Base-by-base conservation (phyloP, 2,113 vertebrate species). In the Carassius auratus region DNA sequence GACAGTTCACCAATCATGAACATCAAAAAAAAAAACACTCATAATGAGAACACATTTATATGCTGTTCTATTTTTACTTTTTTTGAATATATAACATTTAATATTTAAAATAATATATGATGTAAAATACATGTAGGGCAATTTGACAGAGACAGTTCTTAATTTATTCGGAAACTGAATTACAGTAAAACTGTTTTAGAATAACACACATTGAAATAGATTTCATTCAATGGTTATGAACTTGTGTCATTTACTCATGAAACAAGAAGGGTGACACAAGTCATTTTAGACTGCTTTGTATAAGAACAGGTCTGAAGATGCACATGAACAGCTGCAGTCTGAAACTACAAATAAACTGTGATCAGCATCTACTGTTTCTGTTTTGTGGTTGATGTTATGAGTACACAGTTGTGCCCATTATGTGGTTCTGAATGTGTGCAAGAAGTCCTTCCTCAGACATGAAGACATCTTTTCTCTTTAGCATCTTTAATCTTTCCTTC, bases 301-400 rank as follows among this genome's bases (percentile, higher is more conserved):
- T 17, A 1, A 48, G 2, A 64, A 10, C 5, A 17, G 8, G 42
- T 38, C 19, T 23, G 13, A 30, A 17, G n/a, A 64, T 48, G 77
- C 42, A 26, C 26, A 42, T 64, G 59, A 78, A 61, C 57, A 9
- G 45, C 30, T 23, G 55, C 8, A 38, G 42, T 57, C 23, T 33
- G 48, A 19, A 55, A 76, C 75, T 55, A 52, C 74, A 12, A 77
- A 77, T 59, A 79, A 79, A 79, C 76, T 42, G 42, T 42, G 55
- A 79, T 80, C 21, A 80, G 59, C 5, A 80, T 17, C 6, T 45
- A 42, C 36, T 62, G 21, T 19, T n/a, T 62, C 62, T 62, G 36
- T 3, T 30, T 8, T 79, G 77, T 38, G 36, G 57, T 62, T 79
- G 36, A 42, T 17, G 21, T 45, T 23, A 30, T 30, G 30, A 30